Conservation (phyloP, 2,797 vertebrate species). For the Chiloscyllium punctatum region DNA sequence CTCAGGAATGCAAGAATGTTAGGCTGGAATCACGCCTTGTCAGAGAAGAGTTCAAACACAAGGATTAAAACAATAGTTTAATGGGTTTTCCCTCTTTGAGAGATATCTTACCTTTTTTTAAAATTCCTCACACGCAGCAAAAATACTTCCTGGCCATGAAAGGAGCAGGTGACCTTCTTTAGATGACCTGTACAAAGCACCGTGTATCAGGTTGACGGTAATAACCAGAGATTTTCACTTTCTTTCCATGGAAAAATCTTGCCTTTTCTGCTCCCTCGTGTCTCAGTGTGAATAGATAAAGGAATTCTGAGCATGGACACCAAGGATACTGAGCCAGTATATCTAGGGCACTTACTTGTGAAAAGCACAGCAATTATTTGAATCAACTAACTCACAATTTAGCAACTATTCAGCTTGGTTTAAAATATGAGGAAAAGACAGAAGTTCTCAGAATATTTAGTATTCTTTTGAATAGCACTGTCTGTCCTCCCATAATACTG, state of each 20-base stretch:
- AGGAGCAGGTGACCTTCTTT: no score
- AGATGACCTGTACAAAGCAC: no score
- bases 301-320: background rate
- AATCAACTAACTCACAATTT: background rate
- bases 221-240: background rate
- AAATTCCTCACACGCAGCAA: no score
- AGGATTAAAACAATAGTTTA: background rate
- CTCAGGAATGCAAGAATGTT: background rate
- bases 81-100: background rate
- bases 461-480: no score
- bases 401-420: background rate
- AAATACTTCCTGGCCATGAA: no score
- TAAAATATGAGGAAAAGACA: background rate
- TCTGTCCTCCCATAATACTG: no score
- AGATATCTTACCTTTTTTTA: background rate
- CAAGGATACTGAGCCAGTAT: background rate
- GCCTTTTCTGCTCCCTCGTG: background rate
- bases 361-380: background rate
- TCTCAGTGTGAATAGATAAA: background rate
- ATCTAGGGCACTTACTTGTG: background rate
- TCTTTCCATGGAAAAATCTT: background rate
- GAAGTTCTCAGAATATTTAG: background rate
- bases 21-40: background rate
- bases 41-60: background rate
- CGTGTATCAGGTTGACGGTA: no score